A percentile compares a stretch with the other conserved stretches of the same genome.
phyloP scores from a whole-genome alignment of 2,888 invertebrate species.

The Crepidodera aurea region DNA sequence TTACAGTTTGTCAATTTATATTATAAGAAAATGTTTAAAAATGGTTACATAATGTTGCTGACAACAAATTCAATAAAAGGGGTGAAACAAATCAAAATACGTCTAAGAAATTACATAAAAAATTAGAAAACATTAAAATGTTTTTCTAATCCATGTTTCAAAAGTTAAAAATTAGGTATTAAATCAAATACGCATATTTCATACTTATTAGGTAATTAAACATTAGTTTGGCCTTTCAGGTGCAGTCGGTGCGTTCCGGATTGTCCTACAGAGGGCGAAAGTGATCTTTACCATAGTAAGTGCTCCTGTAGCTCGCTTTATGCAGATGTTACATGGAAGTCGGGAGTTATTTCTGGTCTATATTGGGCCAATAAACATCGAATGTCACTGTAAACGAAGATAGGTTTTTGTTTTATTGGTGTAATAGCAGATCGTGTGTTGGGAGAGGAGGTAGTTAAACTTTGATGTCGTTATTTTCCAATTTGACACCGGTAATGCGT shows the following conservation, averaged over 20 bases:
- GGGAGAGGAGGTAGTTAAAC: not conserved
- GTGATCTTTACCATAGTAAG: constrained; percentile 32
- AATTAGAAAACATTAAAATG: too few relatives aligned
- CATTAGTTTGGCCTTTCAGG: too few relatives aligned
- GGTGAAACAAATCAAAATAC: too few relatives aligned
- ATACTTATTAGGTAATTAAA: too few relatives aligned
- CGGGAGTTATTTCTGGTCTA: constrained; percentile 32
- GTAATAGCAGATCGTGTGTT: constrained; percentile 23
- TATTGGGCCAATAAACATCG: constrained; percentile 33
- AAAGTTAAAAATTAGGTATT: too few relatives aligned
- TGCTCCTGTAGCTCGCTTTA: constrained; percentile 33
- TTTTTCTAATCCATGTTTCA: too few relatives aligned
- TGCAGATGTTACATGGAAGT: constrained; percentile 39
- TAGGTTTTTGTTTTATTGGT: constrained; percentile 13
- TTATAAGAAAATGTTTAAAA: too few relatives aligned
- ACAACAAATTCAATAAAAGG: too few relatives aligned
- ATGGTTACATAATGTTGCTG: too few relatives aligned
- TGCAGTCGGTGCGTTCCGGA: not conserved
- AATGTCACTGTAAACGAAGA: constrained; percentile 29
- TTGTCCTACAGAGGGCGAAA: constrained; percentile 26
- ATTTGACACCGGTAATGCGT: not conserved
- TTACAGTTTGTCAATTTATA: too few relatives aligned
- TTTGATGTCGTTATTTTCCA: constrained; percentile 23
- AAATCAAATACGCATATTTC: too few relatives aligned
- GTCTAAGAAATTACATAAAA: too few relatives aligned